phyloP scores from a whole-genome alignment of 2,888 invertebrate genomes.

The Hydroisotoma schaefferi region DNA sequence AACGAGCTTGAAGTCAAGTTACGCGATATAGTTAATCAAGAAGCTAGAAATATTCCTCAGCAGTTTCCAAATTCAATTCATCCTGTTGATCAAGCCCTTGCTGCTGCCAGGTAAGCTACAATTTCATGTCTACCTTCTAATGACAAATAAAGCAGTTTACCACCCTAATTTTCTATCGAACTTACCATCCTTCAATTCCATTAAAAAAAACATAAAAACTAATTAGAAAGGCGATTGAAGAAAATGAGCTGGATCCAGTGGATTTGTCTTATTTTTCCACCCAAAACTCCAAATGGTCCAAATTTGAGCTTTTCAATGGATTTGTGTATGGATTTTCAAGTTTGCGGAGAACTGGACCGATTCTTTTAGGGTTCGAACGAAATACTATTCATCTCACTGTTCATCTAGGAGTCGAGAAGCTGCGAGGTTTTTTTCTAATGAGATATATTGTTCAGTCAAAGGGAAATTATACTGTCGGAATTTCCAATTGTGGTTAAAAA shows the following conservation, averaged over 20 bases:
- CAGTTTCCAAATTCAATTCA: constrained; percentile 79
- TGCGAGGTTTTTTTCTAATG: constrained; percentile 16
- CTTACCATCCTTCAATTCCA: background rate
- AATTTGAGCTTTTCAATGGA: constrained; percentile 27
- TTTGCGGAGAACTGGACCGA: constrained; percentile 22
- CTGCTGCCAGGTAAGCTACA: background rate
- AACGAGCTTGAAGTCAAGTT: constrained; percentile 67
- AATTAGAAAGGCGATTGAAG: constrained; percentile 23
- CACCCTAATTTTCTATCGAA: background rate
- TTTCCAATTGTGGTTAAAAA: background rate
- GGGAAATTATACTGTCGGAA: background rate
- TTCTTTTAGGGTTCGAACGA: constrained; percentile 27
- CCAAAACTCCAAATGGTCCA: constrained; percentile 22
- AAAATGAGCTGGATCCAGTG: constrained; percentile 23
- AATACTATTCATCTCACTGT: constrained; percentile 27
- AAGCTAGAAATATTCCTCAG: constrained; percentile 66
- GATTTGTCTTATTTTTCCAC: constrained; percentile 23
- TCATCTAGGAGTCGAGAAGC: constrained; percentile 24
- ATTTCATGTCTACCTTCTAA: background rate
- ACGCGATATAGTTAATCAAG: constrained; percentile 67
- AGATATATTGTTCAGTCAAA: background rate
- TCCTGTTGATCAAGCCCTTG: constrained; percentile 61
- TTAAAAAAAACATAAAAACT: background rate
- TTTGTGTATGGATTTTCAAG: constrained; percentile 20
- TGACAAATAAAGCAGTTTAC: background rate